Evolutionary conservation across 2,888 invertebrate genomes (phyloP).

Genomic region (Pasiphila rectangulata): DNA sequence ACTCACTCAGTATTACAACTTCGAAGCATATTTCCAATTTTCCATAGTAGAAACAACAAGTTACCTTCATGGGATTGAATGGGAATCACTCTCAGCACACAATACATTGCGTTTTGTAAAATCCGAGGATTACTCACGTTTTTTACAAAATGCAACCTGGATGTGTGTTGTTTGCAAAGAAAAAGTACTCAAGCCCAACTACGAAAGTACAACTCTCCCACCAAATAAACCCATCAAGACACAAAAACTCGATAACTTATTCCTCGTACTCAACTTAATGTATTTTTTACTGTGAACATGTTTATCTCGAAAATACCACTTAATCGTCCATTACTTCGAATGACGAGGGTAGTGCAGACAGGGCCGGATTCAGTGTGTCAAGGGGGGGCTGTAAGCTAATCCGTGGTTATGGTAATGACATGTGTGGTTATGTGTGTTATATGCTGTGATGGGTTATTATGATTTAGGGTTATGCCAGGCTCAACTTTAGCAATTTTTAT

Average conservation of each 20-base stretch:
- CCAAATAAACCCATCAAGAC: constrained; percentile 16
- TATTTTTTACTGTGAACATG: constrained; percentile 48
- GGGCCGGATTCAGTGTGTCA: constrained; percentile 34
- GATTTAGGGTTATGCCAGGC: too few species aligned
- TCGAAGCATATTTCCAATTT: too few species aligned
- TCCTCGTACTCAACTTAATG: constrained; percentile 37
- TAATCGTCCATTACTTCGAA: constrained; percentile 49
- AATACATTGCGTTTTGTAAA: too few species aligned
- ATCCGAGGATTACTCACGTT: too few species aligned
- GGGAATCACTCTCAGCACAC: too few species aligned
- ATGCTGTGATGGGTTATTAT: too few species aligned
- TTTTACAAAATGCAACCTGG: too few species aligned
- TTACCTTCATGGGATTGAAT: too few species aligned
- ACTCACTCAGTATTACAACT: too few species aligned
- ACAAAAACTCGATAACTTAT: constrained; percentile 18
- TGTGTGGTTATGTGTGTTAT: too few species aligned
- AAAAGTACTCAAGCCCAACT: background rate
- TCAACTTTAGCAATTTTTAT: too few species aligned
- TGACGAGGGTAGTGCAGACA: constrained; percentile 48
- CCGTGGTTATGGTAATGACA: background rate
- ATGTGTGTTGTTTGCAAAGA: background rate
- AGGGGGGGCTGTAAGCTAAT: background rate
- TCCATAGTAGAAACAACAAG: too few species aligned
- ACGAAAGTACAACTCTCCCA: constrained; percentile 4
- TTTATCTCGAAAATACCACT: constrained; percentile 50